Base-by-base conservation (phyloP, 2,113 vertebrate genomes). In the Chaenocephalus aceratus region DNA sequence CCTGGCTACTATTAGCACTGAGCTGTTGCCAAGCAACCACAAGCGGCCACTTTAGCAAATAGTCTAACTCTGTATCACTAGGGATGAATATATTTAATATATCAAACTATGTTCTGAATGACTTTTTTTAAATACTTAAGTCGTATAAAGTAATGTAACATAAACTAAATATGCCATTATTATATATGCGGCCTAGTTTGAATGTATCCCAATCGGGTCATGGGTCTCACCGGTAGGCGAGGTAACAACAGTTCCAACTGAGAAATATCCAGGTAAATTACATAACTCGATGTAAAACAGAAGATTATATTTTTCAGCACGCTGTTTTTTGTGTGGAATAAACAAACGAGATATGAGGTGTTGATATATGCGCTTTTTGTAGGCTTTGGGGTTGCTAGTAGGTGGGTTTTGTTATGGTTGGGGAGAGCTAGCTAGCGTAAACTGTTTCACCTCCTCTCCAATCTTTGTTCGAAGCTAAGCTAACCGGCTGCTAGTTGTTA, bases 221-320 rank as follows among this genome's bases (percentile, higher is more conserved):
- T 45, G 60, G 11, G 41, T 41, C 7, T 1, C 2, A 30, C 3
- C 26, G 26, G 26, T 26, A 26, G 26, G 26, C 26, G 2, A 30
- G 7, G n/a, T 3, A 23, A 56, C 66, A 56, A 34, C n/a, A 0
- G 23, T 60, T 11, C 5, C 18, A 61, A 18, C 13, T 9, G 23
- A 52, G 16, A 51, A 14, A 21, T n/a, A 49, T 11, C 30, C 2
- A 0, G n/a, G 0, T 41, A 44, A 0, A 13, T 0, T 21, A 44
- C 13, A 23, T 16, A 23, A 23, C 12, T 1, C 2, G 11, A 3
- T 49, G 30, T 52, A 53, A 44, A 54, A 26, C 1, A 6, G 0
- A 2, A 5, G 30, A 10, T 56, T 18, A 2, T 45, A 6, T 1
- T 45, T 30, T 26, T 18, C 12, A 70, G 36, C n/a, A 2, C 14